These are phyloP conservation scores for Rhadina sibilatrix DNA, from an alignment of 2,113 vertebrate species.

Conservation along the genomic window DNA sequence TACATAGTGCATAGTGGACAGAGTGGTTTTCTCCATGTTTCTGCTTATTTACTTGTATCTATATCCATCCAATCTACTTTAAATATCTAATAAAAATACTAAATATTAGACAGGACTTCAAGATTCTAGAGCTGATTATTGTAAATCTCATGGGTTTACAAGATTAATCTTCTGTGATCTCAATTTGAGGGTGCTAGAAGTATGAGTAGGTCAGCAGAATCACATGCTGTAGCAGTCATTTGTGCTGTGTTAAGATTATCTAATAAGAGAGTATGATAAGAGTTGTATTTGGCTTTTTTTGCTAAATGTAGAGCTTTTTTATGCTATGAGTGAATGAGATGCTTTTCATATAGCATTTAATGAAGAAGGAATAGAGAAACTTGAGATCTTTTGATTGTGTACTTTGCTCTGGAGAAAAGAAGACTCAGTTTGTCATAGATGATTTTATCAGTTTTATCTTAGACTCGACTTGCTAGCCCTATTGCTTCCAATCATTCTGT, in stretches of 20 bases:
- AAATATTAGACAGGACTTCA: not conserved
- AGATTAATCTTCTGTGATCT: not conserved
- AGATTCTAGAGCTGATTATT: not conserved
- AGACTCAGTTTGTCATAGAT: not conserved
- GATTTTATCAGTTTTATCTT: not conserved
- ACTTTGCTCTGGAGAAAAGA: not conserved
- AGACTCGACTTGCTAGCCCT: not conserved
- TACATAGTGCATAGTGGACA: not conserved
- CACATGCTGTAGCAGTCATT: not conserved
- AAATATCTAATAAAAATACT: not conserved
- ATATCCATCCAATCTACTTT: not conserved
- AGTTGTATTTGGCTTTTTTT: not conserved
- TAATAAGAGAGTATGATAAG: not conserved
- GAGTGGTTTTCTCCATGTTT: not conserved
- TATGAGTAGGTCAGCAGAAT: not conserved
- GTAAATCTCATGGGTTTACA: not conserved
- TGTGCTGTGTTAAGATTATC: not conserved
- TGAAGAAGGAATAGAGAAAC: not conserved
- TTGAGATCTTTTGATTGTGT: not conserved
- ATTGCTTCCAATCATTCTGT: not conserved
- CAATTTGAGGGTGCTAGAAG: not conserved
- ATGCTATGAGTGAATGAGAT: not conserved
- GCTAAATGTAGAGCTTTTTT: not conserved
- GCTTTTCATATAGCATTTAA: not conserved
- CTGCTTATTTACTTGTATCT: not conserved